Conservation (phyloP, 2,797 vertebrate genomes). For the Tapirus indicus region DNA sequence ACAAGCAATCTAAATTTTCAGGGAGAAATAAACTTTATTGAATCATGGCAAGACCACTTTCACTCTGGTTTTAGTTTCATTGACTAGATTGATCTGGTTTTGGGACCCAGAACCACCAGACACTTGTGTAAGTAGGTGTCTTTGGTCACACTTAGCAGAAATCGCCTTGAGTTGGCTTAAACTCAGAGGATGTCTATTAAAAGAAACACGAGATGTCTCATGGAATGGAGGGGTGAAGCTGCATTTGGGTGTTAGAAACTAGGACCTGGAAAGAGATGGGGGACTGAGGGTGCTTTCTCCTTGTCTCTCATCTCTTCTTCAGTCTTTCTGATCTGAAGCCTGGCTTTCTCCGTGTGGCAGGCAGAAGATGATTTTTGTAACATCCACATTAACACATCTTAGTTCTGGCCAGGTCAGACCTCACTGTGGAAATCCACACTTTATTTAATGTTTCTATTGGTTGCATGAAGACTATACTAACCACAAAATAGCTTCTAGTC, state of each 20-base stretch:
- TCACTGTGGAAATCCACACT: not conserved
- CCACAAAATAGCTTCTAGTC: not conserved
- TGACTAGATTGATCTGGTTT: no score
- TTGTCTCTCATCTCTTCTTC: no score
- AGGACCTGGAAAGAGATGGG: no score
- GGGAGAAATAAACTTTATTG: not conserved
- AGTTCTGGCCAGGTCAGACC: not conserved
- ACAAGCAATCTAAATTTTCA: not conserved
- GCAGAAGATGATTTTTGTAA: accelerated
- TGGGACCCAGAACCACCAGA: not conserved
- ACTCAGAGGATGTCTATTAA: accelerated
- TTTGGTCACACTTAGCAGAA: not conserved
- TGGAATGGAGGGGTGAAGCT: not conserved
- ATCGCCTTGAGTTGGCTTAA: no score
- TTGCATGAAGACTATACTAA: not conserved
- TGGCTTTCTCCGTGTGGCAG: not conserved
- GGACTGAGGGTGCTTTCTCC: no score
- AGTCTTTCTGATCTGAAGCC: accelerated
- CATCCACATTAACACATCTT: accelerated
- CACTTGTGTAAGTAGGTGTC: not conserved
- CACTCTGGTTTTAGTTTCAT: not conserved
- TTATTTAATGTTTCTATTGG: not conserved
- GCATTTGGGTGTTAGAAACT: not conserved
- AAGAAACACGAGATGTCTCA: accelerated
- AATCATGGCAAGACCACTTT: no score